Conservation (phyloP, 2,888 invertebrate genomes). For the Xanthia togata region DNA sequence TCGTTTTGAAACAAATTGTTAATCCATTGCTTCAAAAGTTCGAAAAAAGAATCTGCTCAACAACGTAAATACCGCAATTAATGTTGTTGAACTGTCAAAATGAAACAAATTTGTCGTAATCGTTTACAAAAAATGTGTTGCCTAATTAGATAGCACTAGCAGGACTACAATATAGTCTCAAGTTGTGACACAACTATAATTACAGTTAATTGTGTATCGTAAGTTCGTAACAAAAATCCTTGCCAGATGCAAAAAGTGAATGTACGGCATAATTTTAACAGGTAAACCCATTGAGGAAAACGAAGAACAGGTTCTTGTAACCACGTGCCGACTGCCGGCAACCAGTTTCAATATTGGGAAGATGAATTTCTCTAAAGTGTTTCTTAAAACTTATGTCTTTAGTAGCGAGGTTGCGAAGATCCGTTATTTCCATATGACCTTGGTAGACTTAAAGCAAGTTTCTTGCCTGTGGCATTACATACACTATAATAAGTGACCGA, state of each 20-base stretch:
- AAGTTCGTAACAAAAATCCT: background rate
- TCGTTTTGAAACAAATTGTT: too few relatives aligned
- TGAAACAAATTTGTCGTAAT: too few relatives aligned
- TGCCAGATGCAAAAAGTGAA: slow-evolving; percentile 10
- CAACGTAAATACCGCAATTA: too few relatives aligned
- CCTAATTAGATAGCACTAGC: too few relatives aligned
- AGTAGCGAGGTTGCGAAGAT: background rate
- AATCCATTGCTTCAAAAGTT: too few relatives aligned
- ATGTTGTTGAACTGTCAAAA: too few relatives aligned
- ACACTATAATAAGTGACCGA: too few relatives aligned
- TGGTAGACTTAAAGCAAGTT: background rate
- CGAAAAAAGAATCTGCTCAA: too few relatives aligned
- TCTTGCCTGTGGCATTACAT: background rate
- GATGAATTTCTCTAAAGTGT: slow-evolving; percentile 1
- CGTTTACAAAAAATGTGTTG: too few relatives aligned
- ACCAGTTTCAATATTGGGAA: slow-evolving; percentile 38
- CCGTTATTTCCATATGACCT: slow-evolving; percentile 16
- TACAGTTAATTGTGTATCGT: background rate
- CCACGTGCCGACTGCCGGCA: slow-evolving; percentile 5
- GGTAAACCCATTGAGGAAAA: slow-evolving; percentile 42
- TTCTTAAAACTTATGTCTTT: slow-evolving; percentile 2
- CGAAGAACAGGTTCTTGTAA: slow-evolving; percentile 22
- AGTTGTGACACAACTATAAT: background rate
- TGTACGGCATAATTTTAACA: slow-evolving; percentile 12
- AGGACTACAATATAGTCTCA: too few relatives aligned